phyloP scores from a whole-genome alignment of 1,140 invertebrate genomes.

The Drosophila gunungcola region DNA sequence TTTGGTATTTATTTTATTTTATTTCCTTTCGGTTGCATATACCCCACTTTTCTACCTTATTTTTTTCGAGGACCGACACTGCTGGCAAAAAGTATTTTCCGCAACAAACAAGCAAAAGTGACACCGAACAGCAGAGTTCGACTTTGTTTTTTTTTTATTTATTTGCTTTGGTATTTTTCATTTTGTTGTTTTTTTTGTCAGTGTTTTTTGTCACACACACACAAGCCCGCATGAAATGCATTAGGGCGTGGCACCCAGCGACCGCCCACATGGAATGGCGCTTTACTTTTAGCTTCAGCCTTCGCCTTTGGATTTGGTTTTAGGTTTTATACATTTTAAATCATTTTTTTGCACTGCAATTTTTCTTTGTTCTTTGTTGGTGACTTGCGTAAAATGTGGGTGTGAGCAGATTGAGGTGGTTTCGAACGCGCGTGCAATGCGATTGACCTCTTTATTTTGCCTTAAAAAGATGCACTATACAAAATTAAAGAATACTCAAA shows the following conservation, averaged over 20 bases:
- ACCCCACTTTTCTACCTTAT: slow-evolving; percentile 9
- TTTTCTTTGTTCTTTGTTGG: slow-evolving; percentile 17
- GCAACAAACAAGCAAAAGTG: slow-evolving; percentile 77
- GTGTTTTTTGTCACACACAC: slow-evolving; percentile 35
- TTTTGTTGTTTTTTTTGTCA: slow-evolving; percentile 10
- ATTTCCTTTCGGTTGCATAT: too few species aligned
- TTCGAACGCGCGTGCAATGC: slow-evolving; percentile 43
- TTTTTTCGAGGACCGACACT: slow-evolving; percentile 14
- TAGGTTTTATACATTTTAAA: slow-evolving; percentile 14
- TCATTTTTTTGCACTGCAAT: not conserved
- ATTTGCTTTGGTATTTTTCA: not conserved
- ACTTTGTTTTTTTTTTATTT: slow-evolving; percentile 12
- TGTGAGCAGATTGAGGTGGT: not conserved
- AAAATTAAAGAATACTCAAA: too few species aligned
- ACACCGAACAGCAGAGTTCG: slow-evolving; percentile 69
- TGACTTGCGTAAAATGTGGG: slow-evolving; percentile 1
- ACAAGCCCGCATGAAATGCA: slow-evolving; percentile 29
- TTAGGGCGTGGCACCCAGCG: slow-evolving; percentile 40
- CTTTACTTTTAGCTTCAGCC: slow-evolving; percentile 23
- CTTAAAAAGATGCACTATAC: not conserved
- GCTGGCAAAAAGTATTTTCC: slow-evolving; percentile 60
- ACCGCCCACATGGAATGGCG: slow-evolving; percentile 47
- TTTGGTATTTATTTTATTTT: too few species aligned
- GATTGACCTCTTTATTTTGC: slow-evolving; percentile 1
- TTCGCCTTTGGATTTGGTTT: slow-evolving; percentile 46